Percentiles rank a stretch among this genome's conserved stretches.
Evolutionary conservation across 2,888 invertebrate species (phyloP).

Genomic region (Arrhopalites spinosus): DNA sequence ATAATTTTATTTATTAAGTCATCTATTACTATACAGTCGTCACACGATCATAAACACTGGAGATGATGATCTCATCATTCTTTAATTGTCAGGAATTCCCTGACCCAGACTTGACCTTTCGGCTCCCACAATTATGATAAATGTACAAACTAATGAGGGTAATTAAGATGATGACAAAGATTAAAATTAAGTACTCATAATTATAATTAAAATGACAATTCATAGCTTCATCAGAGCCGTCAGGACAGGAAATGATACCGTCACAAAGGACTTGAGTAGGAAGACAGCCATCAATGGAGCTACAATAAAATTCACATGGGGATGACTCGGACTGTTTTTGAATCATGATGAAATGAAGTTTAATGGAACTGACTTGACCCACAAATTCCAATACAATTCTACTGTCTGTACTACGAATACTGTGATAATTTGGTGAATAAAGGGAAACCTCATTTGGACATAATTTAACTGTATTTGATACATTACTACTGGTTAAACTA

Average conservation of each 20-base stretch:
- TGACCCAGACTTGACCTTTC: background rate
- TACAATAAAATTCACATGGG: constrained; percentile 38
- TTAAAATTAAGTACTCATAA: constrained; percentile 27
- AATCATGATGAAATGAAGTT: constrained; percentile 30
- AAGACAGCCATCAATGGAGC: constrained; percentile 38
- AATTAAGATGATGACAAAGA: constrained; percentile 29
- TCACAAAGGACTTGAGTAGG: constrained; percentile 6
- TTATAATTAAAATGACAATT: constrained; percentile 46
- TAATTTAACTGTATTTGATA: constrained; percentile 10
- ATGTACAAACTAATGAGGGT: constrained; percentile 24
- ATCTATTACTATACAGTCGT: constrained; percentile 30
- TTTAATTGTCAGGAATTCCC: constrained; percentile 39
- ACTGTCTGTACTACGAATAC: constrained; percentile 14
- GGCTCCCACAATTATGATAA: constrained; percentile 30
- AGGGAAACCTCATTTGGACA: constrained; percentile 30
- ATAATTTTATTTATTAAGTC: background rate
- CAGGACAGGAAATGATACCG: constrained; percentile 43
- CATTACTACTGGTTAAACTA: background rate
- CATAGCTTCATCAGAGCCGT: constrained; percentile 49
- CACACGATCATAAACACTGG: constrained; percentile 27
- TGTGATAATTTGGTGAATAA: constrained; percentile 29
- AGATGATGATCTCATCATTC: constrained; percentile 32
- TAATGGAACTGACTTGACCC: background rate
- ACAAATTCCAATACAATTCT: constrained; percentile 25
- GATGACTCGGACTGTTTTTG: constrained; percentile 32